Evolutionary conservation across 1,140 invertebrate genomes (phyloP).

Genomic region (Atopsyche davidsoni): DNA sequence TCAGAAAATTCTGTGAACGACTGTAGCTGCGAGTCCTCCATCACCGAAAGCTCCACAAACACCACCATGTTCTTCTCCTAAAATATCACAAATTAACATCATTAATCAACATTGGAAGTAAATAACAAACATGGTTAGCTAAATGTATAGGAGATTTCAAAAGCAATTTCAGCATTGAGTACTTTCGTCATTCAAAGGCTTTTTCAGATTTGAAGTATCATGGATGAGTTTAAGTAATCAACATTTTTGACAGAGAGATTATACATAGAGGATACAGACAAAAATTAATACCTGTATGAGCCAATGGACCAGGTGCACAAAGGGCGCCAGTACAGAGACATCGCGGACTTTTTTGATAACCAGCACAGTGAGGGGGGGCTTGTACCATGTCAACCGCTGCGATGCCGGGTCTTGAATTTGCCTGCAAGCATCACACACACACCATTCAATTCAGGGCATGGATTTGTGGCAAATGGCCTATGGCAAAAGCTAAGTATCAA

Average conservation of each 20-base stretch:
- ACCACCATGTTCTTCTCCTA: slow-evolving; percentile 93
- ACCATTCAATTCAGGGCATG: too few relatives aligned
- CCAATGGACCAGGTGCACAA: slow-evolving; percentile 91
- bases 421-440: slow-evolving; percentile 59
- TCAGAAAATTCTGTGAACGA: slow-evolving; percentile 64
- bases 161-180: too few relatives aligned
- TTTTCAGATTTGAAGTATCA: too few relatives aligned
- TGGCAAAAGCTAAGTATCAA: too few relatives aligned
- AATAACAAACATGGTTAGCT: too few relatives aligned
- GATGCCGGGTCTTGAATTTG: slow-evolving; percentile 96
- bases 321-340: slow-evolving; percentile 79
- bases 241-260: neutral
- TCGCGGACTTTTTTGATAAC: slow-evolving; percentile 96
- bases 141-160: too few relatives aligned
- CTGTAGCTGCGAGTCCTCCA: slow-evolving; percentile 72
- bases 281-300: slow-evolving; percentile 67
- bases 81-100: slow-evolving; percentile 15
- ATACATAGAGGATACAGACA: neutral
- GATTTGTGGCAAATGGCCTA: too few relatives aligned
- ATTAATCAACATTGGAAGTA: neutral
- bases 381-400: slow-evolving; percentile 94
- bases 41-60: slow-evolving; percentile 83
- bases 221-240: too few relatives aligned
- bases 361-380: slow-evolving; percentile 86
- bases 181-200: too few relatives aligned